Evolutionary conservation across 2,888 invertebrate genomes (phyloP), one percentile per base, ranked within the genome.

Genomic region (Lomographa bimaculata): DNA sequence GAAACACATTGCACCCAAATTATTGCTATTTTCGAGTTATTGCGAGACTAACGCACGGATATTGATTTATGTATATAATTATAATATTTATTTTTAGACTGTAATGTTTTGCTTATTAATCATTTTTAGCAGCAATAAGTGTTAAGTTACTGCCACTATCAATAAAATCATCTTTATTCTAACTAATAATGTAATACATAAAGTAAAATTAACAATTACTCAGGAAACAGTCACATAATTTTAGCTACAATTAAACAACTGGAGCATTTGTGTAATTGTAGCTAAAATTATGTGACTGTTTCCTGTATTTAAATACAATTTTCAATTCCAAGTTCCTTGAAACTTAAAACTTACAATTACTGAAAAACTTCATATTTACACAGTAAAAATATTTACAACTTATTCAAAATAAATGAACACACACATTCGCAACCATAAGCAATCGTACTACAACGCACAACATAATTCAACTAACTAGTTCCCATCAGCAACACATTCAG

Each of bases 281-380:
- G n/a, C n/a, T n/a, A n/a, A n/a, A n/a, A n/a, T n/a, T n/a, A n/a
- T n/a, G n/a, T n/a, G n/a, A n/a, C n/a, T n/a, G n/a, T n/a, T n/a
- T n/a, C n/a, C 50, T 48, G 50, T 35, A 38, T 39, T 48, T 49
- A 43, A n/a, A 37, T 19, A 53, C 58, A 68, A 71, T 69, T 69
- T 67, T 51, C 44, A 61, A 65, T 68, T 64, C 50, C 17, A 71
- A 61, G 62, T 59, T 60, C 54, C 47, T 35, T 9, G 54, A 74
- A 74, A 78, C 77, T 52, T 74, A 75, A 69, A 77, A 83, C 85
- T 84, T 81, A 86, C 79, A 85, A 86, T 80, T 50, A 75, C 83
- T 83, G 81, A 54, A 23, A 34, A 43, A n/a, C 28, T 64, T 47
- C 26, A 19, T 76, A 78, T 79, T 69, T 79, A 83, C 74, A 79